Evolutionary conservation across 2,797 vertebrate species (phyloP).

Genomic region (Hemitrygon akajei): DNA sequence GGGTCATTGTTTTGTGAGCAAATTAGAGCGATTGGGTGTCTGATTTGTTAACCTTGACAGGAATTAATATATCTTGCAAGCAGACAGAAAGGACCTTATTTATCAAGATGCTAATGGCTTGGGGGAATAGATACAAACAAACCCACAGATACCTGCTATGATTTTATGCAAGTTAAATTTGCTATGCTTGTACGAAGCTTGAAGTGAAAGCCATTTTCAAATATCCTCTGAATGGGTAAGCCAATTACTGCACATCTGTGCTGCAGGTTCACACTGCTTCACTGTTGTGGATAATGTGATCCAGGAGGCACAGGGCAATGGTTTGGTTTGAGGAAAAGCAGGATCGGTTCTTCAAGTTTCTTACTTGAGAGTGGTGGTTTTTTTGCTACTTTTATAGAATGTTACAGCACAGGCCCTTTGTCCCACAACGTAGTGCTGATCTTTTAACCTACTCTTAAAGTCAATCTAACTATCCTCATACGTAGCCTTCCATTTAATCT

Average conservation of each 20-base stretch:
- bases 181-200: background rate
- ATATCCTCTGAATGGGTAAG: background rate
- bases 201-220: background rate
- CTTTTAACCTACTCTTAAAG: too few relatives aligned
- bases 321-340: background rate
- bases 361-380: background rate
- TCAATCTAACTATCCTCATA: too few relatives aligned
- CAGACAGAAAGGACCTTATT: background rate
- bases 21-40: background rate
- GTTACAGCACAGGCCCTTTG: too few relatives aligned
- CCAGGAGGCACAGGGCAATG: background rate
- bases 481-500: too few relatives aligned
- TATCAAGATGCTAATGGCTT: background rate
- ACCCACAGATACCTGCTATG: background rate
- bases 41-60: background rate
- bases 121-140: background rate
- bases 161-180: background rate
- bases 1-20: background rate
- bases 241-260: background rate
- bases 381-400: background rate
- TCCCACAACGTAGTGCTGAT: too few relatives aligned
- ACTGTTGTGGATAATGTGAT: background rate
- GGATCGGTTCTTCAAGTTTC: background rate
- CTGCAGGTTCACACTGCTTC: background rate
- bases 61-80: background rate